A percentile compares a stretch with the other conserved stretches of the same genome.
Evolutionary conservation across 2,113 vertebrate genomes (phyloP).

Genomic region (Cygnus atratus): DNA sequence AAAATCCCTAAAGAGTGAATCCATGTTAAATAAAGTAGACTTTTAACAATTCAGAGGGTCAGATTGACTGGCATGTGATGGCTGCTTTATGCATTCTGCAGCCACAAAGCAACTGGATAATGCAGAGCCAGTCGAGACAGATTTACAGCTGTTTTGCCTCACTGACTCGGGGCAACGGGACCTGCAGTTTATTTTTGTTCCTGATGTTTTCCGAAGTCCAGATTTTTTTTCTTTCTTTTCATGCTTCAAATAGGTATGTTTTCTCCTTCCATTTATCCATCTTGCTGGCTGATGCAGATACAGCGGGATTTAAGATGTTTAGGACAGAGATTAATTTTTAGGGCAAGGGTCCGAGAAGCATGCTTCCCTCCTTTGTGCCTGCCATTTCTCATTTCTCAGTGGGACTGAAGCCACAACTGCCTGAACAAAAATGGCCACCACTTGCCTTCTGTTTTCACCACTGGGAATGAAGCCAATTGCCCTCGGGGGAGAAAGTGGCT

Average conservation of each 20-base stretch:
- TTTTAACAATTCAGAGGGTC: neutral
- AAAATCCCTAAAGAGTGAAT: neutral
- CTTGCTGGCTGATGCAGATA: neutral
- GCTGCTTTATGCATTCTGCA: neutral
- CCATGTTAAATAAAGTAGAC: neutral
- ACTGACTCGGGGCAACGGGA: neutral
- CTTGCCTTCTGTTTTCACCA: conserved; percentile 33
- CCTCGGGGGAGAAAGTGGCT: conserved; percentile 38
- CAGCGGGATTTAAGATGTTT: neutral
- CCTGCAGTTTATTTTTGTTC: neutral
- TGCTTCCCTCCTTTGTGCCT: conserved; percentile 19
- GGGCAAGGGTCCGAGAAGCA: neutral
- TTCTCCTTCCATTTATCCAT: neutral
- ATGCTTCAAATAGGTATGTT: accelerated
- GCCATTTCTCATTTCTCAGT: conserved; percentile 4
- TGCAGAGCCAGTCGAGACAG: neutral
- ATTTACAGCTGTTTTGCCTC: conserved; percentile 5
- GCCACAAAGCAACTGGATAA: neutral
- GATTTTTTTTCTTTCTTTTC: neutral
- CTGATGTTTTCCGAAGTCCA: neutral
- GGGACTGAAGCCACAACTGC: neutral
- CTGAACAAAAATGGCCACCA: conserved; percentile 30
- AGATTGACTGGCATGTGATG: neutral
- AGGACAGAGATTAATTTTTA: neutral
- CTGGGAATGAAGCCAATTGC: conserved; percentile 51